Conservation (phyloP, 2,888 invertebrate genomes). For the Drosophila colorata region DNA sequence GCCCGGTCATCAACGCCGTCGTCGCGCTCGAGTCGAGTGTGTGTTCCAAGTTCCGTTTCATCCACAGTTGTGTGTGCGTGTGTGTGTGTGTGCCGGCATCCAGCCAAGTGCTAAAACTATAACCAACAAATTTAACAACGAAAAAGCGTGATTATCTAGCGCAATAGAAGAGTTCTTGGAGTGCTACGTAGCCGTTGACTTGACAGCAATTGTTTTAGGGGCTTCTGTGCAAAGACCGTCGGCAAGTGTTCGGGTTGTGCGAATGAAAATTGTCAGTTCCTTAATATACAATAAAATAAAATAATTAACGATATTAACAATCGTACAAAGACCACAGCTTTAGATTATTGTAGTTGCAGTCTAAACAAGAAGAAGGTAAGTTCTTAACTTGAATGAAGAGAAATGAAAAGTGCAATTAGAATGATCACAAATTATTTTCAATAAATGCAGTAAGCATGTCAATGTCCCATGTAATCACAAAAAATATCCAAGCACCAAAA, state of each 20-base stretch:
- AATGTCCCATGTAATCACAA: no score
- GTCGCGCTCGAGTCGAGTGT: constrained; percentile 57
- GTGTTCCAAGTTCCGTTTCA: constrained; percentile 13
- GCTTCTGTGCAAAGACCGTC: constrained; percentile 58
- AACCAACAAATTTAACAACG: background rate
- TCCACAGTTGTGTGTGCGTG: background rate
- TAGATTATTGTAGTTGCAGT: background rate
- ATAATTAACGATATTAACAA: constrained; percentile 1
- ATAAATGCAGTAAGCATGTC: no score
- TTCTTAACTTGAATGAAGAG: background rate
- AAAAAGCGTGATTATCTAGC: constrained; percentile 10
- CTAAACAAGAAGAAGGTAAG: constrained; percentile 37
- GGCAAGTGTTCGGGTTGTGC: constrained; percentile 55
- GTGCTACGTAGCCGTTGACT: constrained; percentile 5
- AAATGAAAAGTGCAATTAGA: no score
- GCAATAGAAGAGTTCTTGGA: constrained; percentile 1
- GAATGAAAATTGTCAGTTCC: constrained; percentile 17
- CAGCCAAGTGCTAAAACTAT: constrained; percentile 42
- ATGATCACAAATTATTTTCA: no score
- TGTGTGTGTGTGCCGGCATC: constrained; percentile 16
- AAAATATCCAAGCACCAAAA: background rate
- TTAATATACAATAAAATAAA: constrained; percentile 2
- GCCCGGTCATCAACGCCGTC: constrained; percentile 74
- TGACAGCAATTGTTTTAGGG: constrained; percentile 24
- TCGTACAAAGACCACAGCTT: background rate